Evolutionary conservation across 2,888 invertebrate species (phyloP), one percentile per base, ranked within the genome.

Genomic region (Drosophila tripunctata): DNA sequence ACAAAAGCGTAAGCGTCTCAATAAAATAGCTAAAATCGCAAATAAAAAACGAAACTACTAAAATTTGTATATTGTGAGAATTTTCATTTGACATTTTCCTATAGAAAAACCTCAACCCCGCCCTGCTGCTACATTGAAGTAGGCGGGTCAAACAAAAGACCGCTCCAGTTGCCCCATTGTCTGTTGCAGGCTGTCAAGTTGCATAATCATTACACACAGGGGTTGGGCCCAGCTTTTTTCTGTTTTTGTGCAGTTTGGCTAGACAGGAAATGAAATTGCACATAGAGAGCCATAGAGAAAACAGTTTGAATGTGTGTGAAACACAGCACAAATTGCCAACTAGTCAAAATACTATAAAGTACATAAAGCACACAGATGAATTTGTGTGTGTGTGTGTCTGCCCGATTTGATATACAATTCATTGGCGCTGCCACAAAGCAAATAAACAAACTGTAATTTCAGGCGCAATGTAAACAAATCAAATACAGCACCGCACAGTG

Each of bases 191-290:
- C 47, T 67, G 57, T 43, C 68, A 64, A 38, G 74, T 74, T 74
- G 74, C 77, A 74, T 74, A 74, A 74, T 71, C 67, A n/a, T n/a
- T n/a, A n/a, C n/a, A n/a, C n/a, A 10, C 14, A 33, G 56, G 71
- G 84, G 75, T 56, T 60, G 31, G 41, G 36, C 48, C 17, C 41
- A 33, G 56, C n/a, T n/a, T 36, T 12, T 50, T 41, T 6, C 27
- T 10, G 27, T 27, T n/a, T n/a, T n/a, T n/a, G n/a, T n/a, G n/a
- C 27, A 27, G 27, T 69, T 61, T 57, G 71, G 56, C 72, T 76
- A 66, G 65, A 75, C 80, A 86, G 86, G 83, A 79, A 83, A 83
- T 85, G 63, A 61, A 77, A 74, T 70, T 65, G 65, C 81, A 67
- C 60, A 33, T 17, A 54, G 24, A 22, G n/a, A n/a, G n/a, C n/a